phyloP scores from a whole-genome alignment of 2,113 vertebrate genomes.

The Perognathus longimembris region DNA sequence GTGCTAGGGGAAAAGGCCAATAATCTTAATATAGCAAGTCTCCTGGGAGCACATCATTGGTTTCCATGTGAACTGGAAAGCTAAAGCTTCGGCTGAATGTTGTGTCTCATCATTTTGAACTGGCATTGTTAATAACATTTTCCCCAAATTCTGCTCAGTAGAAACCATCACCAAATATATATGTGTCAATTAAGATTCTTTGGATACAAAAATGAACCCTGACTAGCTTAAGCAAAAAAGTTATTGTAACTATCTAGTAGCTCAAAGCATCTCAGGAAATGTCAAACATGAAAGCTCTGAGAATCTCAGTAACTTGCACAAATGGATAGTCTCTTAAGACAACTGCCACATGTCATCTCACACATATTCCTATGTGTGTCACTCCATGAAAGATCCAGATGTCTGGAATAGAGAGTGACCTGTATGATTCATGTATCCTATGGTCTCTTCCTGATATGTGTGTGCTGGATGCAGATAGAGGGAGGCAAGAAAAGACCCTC shows the following conservation, averaged over 20 bases:
- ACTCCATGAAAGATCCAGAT: background rate
- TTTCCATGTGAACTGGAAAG: constrained; percentile 39
- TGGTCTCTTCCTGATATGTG: background rate
- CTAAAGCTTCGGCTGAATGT: background rate
- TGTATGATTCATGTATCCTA: background rate
- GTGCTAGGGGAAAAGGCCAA: background rate
- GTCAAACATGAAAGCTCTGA: background rate
- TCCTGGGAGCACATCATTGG: background rate
- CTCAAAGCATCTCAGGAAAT: constrained; percentile 37
- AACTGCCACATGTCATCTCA: background rate
- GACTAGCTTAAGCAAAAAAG: background rate
- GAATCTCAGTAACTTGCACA: background rate
- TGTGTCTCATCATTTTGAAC: constrained; percentile 34
- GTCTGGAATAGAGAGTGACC: background rate
- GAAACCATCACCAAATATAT: constrained; percentile 36
- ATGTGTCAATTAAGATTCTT: background rate
- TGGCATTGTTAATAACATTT: constrained; percentile 29
- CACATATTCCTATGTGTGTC: background rate
- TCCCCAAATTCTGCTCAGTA: constrained; percentile 1
- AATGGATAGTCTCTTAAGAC: background rate
- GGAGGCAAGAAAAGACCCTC: background rate
- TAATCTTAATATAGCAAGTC: constrained; percentile 38
- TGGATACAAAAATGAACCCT: constrained; percentile 12
- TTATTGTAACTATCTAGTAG: constrained; percentile 3
- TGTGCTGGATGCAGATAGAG: background rate